Base-by-base conservation (phyloP, 1,140 invertebrate genomes). In the Drosophila ambigua region DNA sequence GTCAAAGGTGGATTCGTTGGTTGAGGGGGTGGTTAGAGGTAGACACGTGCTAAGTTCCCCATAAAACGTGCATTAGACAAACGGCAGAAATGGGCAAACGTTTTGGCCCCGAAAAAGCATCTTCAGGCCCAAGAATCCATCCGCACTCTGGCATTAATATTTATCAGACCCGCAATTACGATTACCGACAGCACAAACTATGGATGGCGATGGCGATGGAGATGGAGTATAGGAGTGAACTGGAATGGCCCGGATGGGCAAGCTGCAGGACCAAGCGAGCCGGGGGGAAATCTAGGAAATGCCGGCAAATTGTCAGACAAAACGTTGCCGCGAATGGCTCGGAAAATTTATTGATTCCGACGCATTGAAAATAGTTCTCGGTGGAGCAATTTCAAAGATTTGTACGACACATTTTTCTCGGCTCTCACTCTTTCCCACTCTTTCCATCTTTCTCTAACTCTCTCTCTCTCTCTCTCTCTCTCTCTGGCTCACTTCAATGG, bases 361-460 rank as follows among this genome's bases (percentile, higher is more conserved):
- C 87, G 87, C 87, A 90, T 85, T 90, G 87, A 84, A 81, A 90
- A 90, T 90, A 90, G 87, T 90, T 90, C 87, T 90, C 87, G 72
- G 61, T 63, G 85, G 87, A 72, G 85, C 87, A 81, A 90, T 84
- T 90, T 85, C 59, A 77, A 90, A 90, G 87, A 90, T 90, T 90
- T 90, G 81, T 90, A 75, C 87, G 87, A 83, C 87, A 90, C 79
- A 81, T 74, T 87, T 77, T 73, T 54, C 64, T 57, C 41, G 23
- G 51, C 24, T 77, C 50, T 52, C 41, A 43, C 60, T 59, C 16
- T 35, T 53, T 35, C 28, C 16, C 39, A 5, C 50, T 15, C 15
- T 52, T 35, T 52, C 50, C 15, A 35, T 35, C 35, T 39, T 45
- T 55, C n/a, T 26, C n/a, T 45, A 15, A 44, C 28, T 8, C 9